Evolutionary conservation across 2,797 vertebrate genomes (phyloP).

Genomic region (Austrolebias charrua): DNA sequence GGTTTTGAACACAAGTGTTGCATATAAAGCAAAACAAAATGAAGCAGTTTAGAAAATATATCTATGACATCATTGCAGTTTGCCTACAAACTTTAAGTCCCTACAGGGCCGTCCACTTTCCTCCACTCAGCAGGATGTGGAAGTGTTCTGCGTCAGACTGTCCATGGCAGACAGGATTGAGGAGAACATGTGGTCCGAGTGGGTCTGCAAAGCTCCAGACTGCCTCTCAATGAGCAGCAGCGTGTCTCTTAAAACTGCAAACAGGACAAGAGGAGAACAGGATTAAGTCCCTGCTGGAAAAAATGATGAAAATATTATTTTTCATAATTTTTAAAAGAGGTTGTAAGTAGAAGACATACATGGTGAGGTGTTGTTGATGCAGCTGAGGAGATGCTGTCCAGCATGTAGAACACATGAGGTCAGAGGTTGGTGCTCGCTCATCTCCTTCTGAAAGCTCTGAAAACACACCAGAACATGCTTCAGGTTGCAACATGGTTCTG

Average conservation of each 20-base stretch:
- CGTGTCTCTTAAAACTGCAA: constrained; percentile 84
- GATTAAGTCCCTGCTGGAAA: background rate
- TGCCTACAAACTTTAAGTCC: constrained; percentile 1
- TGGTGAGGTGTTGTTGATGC: constrained; percentile 83
- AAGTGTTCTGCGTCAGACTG: constrained; percentile 56
- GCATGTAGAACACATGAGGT: constrained; percentile 82
- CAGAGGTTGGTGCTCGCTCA: constrained; percentile 82
- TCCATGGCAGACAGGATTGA: constrained; percentile 84
- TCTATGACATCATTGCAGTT: background rate
- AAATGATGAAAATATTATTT: too few relatives aligned
- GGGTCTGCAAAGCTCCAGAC: constrained; percentile 80
- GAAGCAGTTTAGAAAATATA: background rate
- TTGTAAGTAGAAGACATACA: constrained; percentile 69
- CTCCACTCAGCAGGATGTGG: constrained; percentile 1
- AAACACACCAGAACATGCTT: background rate
- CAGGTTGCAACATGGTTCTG: background rate
- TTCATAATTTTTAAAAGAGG: too few relatives aligned
- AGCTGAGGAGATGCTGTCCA: constrained; percentile 85
- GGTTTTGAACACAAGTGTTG: background rate
- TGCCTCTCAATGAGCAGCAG: constrained; percentile 84
- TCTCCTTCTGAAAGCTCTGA: constrained; percentile 87
- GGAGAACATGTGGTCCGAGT: constrained; percentile 80
- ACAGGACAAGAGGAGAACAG: constrained; percentile 1
- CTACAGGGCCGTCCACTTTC: constrained; percentile 11
- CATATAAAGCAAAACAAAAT: background rate